Conservation (phyloP, 1,140 invertebrate genomes). For the Zaprionus tsacasi region DNA sequence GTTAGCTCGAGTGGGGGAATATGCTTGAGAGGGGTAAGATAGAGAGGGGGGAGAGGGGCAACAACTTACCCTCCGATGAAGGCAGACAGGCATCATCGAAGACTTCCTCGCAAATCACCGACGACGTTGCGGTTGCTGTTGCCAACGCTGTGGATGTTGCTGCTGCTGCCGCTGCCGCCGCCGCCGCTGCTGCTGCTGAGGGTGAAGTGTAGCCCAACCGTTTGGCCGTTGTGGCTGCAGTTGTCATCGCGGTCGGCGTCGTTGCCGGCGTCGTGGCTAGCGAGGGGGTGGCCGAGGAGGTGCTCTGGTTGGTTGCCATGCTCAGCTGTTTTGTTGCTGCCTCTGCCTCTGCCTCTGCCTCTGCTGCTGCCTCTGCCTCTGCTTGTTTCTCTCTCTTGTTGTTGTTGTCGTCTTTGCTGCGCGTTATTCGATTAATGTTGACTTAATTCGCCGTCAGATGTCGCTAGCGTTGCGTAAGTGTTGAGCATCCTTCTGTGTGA, state of each 20-base stretch:
- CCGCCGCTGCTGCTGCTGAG: constrained; percentile 22
- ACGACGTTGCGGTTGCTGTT: constrained; percentile 67
- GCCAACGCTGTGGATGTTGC: constrained; percentile 28
- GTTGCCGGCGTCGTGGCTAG: constrained; percentile 48
- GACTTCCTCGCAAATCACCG: constrained; percentile 91
- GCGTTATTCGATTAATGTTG: constrained; percentile 17
- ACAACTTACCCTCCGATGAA: constrained; percentile 89
- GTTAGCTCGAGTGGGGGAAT: not conserved
- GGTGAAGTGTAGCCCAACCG: constrained; percentile 80
- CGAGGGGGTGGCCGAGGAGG: constrained; percentile 47
- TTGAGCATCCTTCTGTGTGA: constrained; percentile 26
- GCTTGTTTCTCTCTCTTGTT: not conserved
- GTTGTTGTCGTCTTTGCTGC: not conserved
- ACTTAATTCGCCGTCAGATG: constrained; percentile 36
- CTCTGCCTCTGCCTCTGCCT: not conserved
- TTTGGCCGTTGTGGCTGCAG: constrained; percentile 39
- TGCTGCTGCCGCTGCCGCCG: constrained; percentile 71
- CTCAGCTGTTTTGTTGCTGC: not conserved
- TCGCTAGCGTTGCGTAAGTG: constrained; percentile 48
- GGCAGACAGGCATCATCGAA: constrained; percentile 92
- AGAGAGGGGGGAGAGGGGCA: not conserved
- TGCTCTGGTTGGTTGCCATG: constrained; percentile 54
- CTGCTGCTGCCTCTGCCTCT: not conserved
- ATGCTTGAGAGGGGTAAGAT: not conserved
- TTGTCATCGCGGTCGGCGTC: constrained; percentile 39